Percentiles rank a stretch among this genome's conserved stretches.
These are phyloP conservation scores for Mormyrus lacerda DNA, from an alignment of 2,113 vertebrate species.

Conservation along the genomic window DNA sequence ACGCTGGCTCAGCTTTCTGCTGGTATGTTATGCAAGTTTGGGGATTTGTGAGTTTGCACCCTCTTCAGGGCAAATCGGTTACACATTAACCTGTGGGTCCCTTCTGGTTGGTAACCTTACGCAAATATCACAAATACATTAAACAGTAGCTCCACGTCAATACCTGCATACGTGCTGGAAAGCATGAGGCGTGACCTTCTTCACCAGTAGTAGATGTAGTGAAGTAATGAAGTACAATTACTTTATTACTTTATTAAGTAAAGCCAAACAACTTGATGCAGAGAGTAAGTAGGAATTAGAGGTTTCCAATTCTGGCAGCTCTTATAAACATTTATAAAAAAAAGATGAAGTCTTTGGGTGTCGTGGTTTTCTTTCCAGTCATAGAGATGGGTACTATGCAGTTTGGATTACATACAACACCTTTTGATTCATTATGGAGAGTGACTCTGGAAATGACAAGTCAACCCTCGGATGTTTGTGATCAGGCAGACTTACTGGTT, in stretches of 20 bases:
- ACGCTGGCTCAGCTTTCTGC: not conserved
- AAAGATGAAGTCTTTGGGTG: not conserved
- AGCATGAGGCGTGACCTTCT: not conserved
- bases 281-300: not conserved
- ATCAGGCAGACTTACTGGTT: not conserved
- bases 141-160: not conserved
- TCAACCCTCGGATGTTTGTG: not conserved
- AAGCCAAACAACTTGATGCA: not conserved
- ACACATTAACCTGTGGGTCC: not conserved
- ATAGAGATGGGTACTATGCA: not conserved
- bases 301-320: not conserved
- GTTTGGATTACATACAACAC: not conserved
- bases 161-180: not conserved
- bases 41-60: not conserved
- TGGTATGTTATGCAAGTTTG: not conserved
- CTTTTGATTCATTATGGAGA: not conserved
- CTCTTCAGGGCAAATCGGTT: not conserved
- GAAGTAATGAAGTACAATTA: not conserved
- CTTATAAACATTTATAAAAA: not conserved
- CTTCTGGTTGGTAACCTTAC: not conserved
- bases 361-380: not conserved
- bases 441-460: not conserved
- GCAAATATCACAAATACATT: not conserved
- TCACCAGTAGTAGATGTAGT: not conserved
- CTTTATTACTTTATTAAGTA: not conserved